Evolutionary conservation across 2,797 vertebrate species (phyloP).

Genomic region (Cichlasoma orientale): DNA sequence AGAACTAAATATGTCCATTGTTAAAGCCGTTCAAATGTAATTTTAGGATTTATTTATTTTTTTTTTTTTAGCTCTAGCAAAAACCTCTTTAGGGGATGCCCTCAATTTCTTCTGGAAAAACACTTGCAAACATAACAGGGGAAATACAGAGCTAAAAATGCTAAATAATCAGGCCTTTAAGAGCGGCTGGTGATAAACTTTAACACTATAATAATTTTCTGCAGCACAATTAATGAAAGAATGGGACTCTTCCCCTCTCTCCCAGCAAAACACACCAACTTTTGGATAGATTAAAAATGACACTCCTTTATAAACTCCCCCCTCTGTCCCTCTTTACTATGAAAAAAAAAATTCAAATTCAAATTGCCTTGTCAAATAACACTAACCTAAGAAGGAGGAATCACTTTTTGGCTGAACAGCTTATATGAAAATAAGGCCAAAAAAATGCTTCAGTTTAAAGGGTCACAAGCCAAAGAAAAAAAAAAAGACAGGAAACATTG

Average conservation of each 20-base stretch:
- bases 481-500: neutral
- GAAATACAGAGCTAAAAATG: neutral
- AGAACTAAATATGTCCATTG: neutral
- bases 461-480: no score
- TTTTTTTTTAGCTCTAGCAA: neutral
- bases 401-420: neutral
- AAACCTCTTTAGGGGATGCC: neutral
- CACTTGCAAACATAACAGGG: neutral
- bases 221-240: neutral
- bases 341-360: neutral
- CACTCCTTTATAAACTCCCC: rapidly evolving
- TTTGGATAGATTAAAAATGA: neutral
- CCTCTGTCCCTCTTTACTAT: rapidly evolving
- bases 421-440: neutral
- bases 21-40: neutral
- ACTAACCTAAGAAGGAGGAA: neutral
- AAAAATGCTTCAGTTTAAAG: neutral
- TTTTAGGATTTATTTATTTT: rapidly evolving
- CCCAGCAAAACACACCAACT: neutral
- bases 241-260: rapidly evolving
- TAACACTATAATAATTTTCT: neutral
- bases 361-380: rapidly evolving
- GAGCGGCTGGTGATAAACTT: neutral
- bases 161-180: neutral
- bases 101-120: neutral